Evolutionary conservation across 2,797 vertebrate species (phyloP).

Genomic region (Gastrophryne carolinensis): DNA sequence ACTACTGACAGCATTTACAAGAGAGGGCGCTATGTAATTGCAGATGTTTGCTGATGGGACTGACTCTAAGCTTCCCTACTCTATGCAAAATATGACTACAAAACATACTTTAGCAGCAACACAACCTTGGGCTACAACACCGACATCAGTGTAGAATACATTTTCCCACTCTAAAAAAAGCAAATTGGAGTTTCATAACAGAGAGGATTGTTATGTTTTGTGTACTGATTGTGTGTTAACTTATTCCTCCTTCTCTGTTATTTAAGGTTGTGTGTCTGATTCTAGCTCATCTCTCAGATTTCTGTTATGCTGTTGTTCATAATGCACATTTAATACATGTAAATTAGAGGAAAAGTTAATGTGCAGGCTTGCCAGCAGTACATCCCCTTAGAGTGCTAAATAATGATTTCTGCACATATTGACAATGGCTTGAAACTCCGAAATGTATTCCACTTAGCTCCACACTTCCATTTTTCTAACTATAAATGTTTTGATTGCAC

Average conservation of each 20-base stretch:
- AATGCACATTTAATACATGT: constrained; percentile 40
- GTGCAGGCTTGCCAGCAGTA: constrained; percentile 13
- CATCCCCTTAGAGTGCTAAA: constrained; percentile 33
- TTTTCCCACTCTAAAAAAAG: too few relatives aligned
- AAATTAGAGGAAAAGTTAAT: constrained; percentile 43
- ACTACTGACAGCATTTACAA: too few relatives aligned
- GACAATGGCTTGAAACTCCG: constrained; percentile 40
- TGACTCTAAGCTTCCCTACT: too few relatives aligned
- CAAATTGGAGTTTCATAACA: too few relatives aligned
- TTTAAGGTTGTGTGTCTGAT: constrained; percentile 10
- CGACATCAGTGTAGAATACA: too few relatives aligned
- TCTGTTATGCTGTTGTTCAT: constrained; percentile 7
- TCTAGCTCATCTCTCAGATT: background rate
- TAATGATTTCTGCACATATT: constrained; percentile 40
- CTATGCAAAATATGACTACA: too few relatives aligned
- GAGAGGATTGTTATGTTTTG: background rate
- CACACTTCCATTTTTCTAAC: constrained; percentile 36
- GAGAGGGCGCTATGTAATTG: too few relatives aligned
- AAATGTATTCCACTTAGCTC: constrained; percentile 39
- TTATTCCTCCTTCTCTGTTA: constrained; percentile 14
- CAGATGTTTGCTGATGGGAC: too few relatives aligned
- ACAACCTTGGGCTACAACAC: too few relatives aligned
- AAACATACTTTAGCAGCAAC: too few relatives aligned
- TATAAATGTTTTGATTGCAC: constrained; percentile 47
- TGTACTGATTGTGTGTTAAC: constrained; percentile 14